These are phyloP conservation scores for Pantherophis alleghaniensis DNA, from an alignment of 2,797 vertebrate species.

Conservation along the genomic window DNA sequence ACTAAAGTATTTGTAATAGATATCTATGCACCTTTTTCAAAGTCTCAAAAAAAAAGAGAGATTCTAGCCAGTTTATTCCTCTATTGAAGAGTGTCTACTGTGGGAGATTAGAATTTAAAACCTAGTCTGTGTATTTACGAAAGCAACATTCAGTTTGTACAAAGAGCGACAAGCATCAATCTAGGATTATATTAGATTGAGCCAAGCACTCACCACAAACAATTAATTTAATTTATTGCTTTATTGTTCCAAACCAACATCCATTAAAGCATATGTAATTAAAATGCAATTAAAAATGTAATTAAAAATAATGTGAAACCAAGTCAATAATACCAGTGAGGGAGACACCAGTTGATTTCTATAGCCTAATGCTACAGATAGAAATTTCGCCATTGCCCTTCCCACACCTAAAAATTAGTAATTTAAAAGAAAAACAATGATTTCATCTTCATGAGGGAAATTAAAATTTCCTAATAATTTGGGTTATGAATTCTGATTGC, in stretches of 20 bases:
- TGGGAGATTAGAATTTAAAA: neutral
- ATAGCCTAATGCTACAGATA: neutral
- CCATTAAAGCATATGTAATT: neutral
- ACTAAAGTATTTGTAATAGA: neutral
- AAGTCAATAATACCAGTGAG: neutral
- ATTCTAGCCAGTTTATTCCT: neutral
- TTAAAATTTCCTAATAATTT: neutral
- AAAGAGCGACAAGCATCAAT: neutral
- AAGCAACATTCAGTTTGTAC: neutral
- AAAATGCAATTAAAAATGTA: neutral
- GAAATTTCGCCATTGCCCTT: neutral
- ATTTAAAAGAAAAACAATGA: neutral
- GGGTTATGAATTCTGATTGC: neutral
- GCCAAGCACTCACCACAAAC: neutral
- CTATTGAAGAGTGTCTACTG: neutral
- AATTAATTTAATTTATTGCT: neutral
- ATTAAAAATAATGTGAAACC: neutral
- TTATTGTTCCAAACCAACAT: neutral
- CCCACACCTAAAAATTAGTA: neutral
- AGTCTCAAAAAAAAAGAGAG: neutral
- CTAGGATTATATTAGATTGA: neutral
- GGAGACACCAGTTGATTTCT: neutral
- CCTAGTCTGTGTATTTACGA: neutral
- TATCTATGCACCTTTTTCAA: neutral
- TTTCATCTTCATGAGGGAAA: neutral